Conservation (phyloP, 2,888 invertebrate species). For the Pyrocoelia pectoralis region DNA sequence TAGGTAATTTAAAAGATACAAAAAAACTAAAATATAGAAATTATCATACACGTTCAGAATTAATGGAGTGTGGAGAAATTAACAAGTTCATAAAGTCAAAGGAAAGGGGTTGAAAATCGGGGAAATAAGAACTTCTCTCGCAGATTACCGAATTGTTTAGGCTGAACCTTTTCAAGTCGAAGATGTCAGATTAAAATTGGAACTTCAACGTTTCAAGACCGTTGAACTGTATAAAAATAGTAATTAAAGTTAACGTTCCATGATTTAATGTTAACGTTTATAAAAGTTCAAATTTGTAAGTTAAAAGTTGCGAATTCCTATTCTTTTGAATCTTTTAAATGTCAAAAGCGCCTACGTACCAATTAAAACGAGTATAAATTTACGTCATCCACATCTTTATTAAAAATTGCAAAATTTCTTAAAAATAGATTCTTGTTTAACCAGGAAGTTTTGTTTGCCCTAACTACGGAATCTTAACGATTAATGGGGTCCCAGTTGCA, state of each 20-base stretch:
- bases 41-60: neutral
- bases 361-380: too few relatives aligned
- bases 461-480: neutral
- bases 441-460: constrained; percentile 6
- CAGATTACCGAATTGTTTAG: constrained; percentile 5
- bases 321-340: too few relatives aligned
- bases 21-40: too few relatives aligned
- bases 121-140: constrained; percentile 1
- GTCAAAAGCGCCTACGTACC: too few relatives aligned
- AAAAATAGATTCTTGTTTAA: constrained; percentile 1
- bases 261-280: constrained; percentile 8
- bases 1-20: too few relatives aligned
- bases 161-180: constrained; percentile 5
- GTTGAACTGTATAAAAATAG: constrained; percentile 13
- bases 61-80: neutral
- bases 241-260: constrained; percentile 13
- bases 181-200: constrained; percentile 14
- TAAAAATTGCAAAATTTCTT: neutral
- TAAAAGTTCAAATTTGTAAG: neutral
- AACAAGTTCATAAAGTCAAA: neutral
- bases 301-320: neutral
- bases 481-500: neutral
- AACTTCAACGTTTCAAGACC: constrained; percentile 12
- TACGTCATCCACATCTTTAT: neutral
- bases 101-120: neutral